Percentiles rank a stretch among this genome's conserved stretches.
Evolutionary conservation across 2,797 vertebrate genomes (phyloP).

Genomic region (Amazona ochrocephala): DNA sequence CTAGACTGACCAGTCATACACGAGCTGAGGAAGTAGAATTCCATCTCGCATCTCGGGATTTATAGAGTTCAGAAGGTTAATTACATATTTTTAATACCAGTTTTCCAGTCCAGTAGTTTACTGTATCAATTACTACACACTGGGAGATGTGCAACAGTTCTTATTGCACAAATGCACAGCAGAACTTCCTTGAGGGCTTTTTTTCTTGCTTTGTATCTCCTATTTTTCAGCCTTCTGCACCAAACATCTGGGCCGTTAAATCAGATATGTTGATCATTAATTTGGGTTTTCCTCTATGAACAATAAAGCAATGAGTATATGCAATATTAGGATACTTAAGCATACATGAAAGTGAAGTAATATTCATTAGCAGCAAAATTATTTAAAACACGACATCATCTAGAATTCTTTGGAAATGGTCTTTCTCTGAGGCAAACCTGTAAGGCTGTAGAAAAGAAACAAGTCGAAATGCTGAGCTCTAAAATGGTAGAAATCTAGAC

Average conservation of each 20-base stretch:
- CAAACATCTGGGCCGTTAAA: not conserved
- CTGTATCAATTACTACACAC: not conserved
- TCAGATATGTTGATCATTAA: not conserved
- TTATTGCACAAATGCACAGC: not conserved
- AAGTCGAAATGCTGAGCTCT: not conserved
- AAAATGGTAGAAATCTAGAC: not conserved
- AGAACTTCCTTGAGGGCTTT: not conserved
- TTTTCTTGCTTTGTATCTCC: not conserved
- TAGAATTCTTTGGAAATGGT: not conserved
- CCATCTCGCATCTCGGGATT: not conserved
- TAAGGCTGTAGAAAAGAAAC: not conserved
- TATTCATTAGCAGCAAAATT: not conserved
- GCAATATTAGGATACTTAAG: not conserved
- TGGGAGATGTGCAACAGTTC: not conserved
- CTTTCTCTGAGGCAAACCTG: not conserved
- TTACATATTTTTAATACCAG: conserved; percentile 31
- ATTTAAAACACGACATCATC: not conserved
- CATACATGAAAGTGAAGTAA: not conserved
- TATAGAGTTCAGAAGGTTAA: conserved; percentile 19
- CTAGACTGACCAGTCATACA: not conserved
- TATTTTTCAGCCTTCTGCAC: not conserved
- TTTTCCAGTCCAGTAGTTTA: conserved; percentile 50
- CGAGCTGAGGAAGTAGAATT: conserved; percentile 1
- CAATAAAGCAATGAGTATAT: not conserved
- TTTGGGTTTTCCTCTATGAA: not conserved